Evolutionary conservation across 2,888 invertebrate genomes (phyloP).

Genomic region (Thereva unica): DNA sequence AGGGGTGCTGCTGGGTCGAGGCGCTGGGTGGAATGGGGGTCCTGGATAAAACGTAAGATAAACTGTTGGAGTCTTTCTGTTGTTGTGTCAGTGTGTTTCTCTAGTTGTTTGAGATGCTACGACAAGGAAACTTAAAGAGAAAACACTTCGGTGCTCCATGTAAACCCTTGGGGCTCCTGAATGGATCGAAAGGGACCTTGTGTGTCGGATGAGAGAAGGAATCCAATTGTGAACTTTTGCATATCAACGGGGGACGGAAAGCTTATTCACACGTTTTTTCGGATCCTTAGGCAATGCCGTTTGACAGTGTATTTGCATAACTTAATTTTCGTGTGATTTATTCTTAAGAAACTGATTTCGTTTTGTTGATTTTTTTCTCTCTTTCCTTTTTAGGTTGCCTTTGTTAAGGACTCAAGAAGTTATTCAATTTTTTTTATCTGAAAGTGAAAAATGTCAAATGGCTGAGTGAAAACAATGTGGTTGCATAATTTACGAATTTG

Average conservation of each 20-base stretch:
- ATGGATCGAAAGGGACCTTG: background rate
- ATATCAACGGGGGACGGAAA: conserved; percentile 17
- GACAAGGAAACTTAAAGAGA: conserved; percentile 27
- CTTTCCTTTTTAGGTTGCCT: too few species aligned
- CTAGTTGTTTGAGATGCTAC: conserved; percentile 10
- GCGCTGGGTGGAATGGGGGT: background rate
- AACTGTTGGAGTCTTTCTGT: conserved; percentile 21
- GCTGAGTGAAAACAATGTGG: too few species aligned
- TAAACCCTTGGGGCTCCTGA: conserved; percentile 10
- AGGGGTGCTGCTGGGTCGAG: too few species aligned
- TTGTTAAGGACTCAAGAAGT: too few species aligned
- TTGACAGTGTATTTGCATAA: conserved; percentile 31
- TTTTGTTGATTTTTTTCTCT: background rate
- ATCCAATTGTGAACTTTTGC: background rate
- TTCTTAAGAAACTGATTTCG: conserved; percentile 27
- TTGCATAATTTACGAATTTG: too few species aligned
- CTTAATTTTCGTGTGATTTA: conserved; percentile 30
- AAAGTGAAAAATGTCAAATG: too few species aligned
- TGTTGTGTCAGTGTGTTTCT: background rate
- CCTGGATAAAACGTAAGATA: conserved; percentile 28
- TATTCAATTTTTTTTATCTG: too few species aligned
- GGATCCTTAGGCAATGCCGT: conserved; percentile 23
- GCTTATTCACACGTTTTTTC: conserved; percentile 32
- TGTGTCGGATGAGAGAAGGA: background rate
- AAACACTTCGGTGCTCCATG: conserved; percentile 30